Evolutionary conservation across 2,888 invertebrate genomes (phyloP).

Genomic region (Heliothis peltigera): DNA sequence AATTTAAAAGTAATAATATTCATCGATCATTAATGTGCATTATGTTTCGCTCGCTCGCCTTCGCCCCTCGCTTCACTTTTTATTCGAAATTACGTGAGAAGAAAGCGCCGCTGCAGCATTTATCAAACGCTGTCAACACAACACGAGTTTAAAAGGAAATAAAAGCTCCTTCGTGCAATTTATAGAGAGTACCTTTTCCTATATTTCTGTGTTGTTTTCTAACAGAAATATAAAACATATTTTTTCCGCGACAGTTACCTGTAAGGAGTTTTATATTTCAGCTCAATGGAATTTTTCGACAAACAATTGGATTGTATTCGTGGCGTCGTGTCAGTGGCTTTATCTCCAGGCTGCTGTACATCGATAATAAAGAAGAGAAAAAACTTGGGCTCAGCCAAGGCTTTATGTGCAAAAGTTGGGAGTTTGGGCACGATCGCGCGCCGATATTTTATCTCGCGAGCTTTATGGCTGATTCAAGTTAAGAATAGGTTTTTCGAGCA

Average conservation of each 20-base stretch:
- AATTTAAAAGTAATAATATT: constrained; percentile 30
- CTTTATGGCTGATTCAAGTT: constrained; percentile 56
- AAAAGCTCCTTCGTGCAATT: constrained; percentile 53
- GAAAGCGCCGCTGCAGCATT: constrained; percentile 48
- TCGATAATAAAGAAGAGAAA: constrained; percentile 62
- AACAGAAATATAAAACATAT: constrained; percentile 38
- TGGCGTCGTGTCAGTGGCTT: constrained; percentile 59
- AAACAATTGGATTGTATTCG: constrained; percentile 59
- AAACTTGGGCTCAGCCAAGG: constrained; percentile 63
- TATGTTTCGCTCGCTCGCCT: constrained; percentile 11
- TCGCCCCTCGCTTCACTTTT: constrained; percentile 29
- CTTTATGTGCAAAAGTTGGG: constrained; percentile 64
- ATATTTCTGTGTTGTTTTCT: constrained; percentile 39
- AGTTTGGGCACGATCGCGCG: constrained; percentile 51
- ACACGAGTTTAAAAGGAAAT: constrained; percentile 56
- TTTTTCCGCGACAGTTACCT: constrained; percentile 27
- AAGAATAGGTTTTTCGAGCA: constrained; percentile 22
- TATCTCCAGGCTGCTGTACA: constrained; percentile 57
- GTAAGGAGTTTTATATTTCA: constrained; percentile 54
- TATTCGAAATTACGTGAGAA: constrained; percentile 55
- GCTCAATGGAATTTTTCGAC: constrained; percentile 60
- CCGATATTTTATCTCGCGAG: constrained; percentile 62
- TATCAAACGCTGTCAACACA: constrained; percentile 58
- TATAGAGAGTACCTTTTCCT: constrained; percentile 42
- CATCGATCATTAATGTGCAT: constrained; percentile 47